Conservation (phyloP, 2,797 vertebrate species). For the Cossypha dichroa region DNA sequence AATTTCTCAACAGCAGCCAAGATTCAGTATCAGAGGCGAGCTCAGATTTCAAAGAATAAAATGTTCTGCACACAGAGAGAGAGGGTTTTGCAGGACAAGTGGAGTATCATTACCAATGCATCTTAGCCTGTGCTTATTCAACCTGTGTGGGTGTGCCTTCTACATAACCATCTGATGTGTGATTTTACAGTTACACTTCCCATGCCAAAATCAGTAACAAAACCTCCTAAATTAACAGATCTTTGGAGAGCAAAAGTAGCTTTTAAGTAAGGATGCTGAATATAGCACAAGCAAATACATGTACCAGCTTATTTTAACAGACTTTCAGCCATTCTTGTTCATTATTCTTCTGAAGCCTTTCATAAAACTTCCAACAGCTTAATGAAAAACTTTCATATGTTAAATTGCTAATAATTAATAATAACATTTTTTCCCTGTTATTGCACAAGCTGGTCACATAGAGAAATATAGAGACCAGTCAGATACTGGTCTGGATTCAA, state of each 20-base stretch:
- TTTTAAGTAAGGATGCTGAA: neutral
- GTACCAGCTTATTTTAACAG: neutral
- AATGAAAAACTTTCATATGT: neutral
- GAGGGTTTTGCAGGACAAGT: neutral
- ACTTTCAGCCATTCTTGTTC: neutral
- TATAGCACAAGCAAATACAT: neutral
- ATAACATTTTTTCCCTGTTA: neutral
- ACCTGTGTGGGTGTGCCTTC: neutral
- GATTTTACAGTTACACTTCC: conserved; percentile 32
- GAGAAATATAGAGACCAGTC: neutral
- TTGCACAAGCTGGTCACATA: neutral
- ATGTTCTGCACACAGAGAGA: neutral
- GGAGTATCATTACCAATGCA: conserved; percentile 16
- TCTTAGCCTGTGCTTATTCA: conserved; percentile 8
- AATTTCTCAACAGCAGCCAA: conserved; percentile 1
- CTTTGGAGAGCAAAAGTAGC: neutral
- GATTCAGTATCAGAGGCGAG: neutral
- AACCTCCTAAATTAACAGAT: conserved; percentile 19
- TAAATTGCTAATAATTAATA: neutral
- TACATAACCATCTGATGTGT: conserved; percentile 46
- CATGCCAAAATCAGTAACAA: conserved; percentile 11
- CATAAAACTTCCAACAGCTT: neutral
- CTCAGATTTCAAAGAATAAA: conserved; percentile 23
- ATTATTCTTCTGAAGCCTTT: neutral
- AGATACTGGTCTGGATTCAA: neutral